Base-by-base conservation (phyloP, 2,113 vertebrate genomes). In the Nasalis larvatus region DNA sequence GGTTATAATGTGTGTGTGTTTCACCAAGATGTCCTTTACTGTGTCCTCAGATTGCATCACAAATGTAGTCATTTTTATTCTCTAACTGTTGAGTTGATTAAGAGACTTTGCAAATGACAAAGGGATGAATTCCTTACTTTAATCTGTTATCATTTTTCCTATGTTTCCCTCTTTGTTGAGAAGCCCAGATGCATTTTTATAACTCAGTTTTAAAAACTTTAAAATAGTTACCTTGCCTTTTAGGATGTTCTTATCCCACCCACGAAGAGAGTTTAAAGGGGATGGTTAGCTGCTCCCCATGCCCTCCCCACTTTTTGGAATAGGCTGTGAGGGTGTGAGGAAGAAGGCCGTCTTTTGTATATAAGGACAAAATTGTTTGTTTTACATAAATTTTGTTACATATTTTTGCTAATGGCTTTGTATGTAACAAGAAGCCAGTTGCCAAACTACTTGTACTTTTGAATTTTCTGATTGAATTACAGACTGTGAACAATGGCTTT, bases 1-100 rank as follows among this genome's bases (percentile, higher is more conserved):
- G 97, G 99, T 98, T 98, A 97, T 98, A 88, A 93, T 80, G 98
- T 99, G 97, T 97, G 98, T 99, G 91, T 98, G 98, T 98, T 98
- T 97, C 98, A 90, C 96, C 93, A 94, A 98, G 97, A 96, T 95
- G 98, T 97, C 92, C 60, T 56, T 90, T 80, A 78, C 95, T 97
- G 96, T 98, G 89, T 92, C 86, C 97, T 97, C 86, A 90, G 73
- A 92, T 88, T 71, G 5, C 30, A 96, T 96, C 97, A 83, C 96
- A 89, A 94, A 97, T 89, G 82, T 98, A 97, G 20, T 92, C 95
- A 58, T 95, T 80, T 37, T 86, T 68, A 45, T 23, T 85, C 52
- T 68, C 63, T 45, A 45, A 23, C 60, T 85, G 42, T 80, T 87
- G 84, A 87, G 76, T 45, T 86, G 17, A 23, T 68, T 54, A 92